Base-by-base conservation (phyloP, 2,797 vertebrate species). In the Gallirallus australis region DNA sequence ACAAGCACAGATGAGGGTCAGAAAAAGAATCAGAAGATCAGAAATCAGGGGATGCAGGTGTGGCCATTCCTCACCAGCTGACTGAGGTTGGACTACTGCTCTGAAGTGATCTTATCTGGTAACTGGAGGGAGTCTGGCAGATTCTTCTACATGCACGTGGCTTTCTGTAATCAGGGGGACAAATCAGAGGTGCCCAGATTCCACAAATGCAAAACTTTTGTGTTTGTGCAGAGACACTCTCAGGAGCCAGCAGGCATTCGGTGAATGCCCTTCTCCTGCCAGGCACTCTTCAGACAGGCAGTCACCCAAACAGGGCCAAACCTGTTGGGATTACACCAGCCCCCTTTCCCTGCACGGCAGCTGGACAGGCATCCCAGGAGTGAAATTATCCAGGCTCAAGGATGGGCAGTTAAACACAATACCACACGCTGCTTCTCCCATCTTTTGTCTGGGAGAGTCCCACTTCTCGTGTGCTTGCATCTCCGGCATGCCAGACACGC, bases 331-430 rank as follows among this genome's bases (percentile, higher is more conserved):
- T 60, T 63, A 37, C 25, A 77, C 40, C 70, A 92, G 66, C 15
- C 16, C 47, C 64, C 28, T 82, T 82, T 80, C 53, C 73, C 66
- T 11, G n/a, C 28, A 47, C 63, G 21, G 23, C 52, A 47, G 73
- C 59, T 0, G 0, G 23, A 24, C 35, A 69, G 77, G 45, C 84
- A 90, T 94, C 90, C 88, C 90, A 80, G 40, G 37, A 75, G 27
- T 84, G 77, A 90, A 77, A 80, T 53, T 85, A 70, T 50, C 77
- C 93, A 96, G 91, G 73, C 66, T 80, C 86, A 92, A 83, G 73
- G 88, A 89, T 3, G 11, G 37, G 10, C 66, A 87, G 83, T 73
- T 82, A 91, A 95, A 90, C 61, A 89, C 57, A 65, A 92, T 93
- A 82, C 82, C 81, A 75, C 2, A 3, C 33, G 39, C 25, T 79